A percentile compares a stretch with the other conserved stretches of the same genome.
Evolutionary conservation across 2,113 vertebrate species (phyloP).

Genomic region (Cinclus mexicanus): DNA sequence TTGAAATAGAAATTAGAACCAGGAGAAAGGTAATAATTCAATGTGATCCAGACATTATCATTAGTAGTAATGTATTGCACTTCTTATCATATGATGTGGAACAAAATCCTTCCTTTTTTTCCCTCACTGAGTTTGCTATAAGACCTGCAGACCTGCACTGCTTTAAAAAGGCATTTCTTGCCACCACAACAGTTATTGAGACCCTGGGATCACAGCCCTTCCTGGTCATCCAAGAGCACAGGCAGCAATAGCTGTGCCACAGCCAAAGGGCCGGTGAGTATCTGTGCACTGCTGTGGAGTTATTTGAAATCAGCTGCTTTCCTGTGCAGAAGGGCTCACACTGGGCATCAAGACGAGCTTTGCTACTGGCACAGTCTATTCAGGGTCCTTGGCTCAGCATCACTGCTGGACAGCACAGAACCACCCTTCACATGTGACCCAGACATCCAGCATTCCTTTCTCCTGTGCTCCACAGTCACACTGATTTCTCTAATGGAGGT

Average conservation of each 20-base stretch:
- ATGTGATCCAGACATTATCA: background rate
- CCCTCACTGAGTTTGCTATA: background rate
- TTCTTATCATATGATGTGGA: background rate
- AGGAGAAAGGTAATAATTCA: background rate
- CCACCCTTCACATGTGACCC: background rate
- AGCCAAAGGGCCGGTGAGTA: background rate
- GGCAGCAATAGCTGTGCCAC: background rate
- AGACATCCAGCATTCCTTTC: background rate
- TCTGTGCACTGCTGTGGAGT: rapidly evolving
- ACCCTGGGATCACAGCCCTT: background rate
- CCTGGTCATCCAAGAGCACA: background rate
- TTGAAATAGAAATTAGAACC: background rate
- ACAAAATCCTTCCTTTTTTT: background rate
- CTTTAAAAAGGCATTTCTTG: background rate
- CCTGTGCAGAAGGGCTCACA: background rate
- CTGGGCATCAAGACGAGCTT: background rate
- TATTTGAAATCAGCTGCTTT: background rate
- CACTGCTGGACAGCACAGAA: background rate
- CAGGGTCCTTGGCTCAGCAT: background rate
- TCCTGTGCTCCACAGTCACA: background rate
- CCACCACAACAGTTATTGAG: background rate
- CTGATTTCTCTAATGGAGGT: background rate
- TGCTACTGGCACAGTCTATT: background rate
- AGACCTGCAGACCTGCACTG: background rate
- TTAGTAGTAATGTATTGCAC: background rate